These are phyloP conservation scores for Temnothorax nylanderi DNA, from an alignment of 1,140 invertebrate species.

Conservation along the genomic window DNA sequence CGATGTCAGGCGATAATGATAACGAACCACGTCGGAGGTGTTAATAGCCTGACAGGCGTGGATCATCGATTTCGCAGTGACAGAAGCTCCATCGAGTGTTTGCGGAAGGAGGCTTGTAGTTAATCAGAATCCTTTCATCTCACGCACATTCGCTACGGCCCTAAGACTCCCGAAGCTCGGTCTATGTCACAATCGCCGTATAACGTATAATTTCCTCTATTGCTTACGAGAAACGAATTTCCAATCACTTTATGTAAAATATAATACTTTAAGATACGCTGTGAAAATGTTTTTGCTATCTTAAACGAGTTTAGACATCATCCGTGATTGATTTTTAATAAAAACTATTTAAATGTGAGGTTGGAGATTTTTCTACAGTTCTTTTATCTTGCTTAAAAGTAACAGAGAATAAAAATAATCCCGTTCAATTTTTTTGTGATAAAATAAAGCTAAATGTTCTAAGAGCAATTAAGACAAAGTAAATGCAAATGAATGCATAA, in stretches of 20 bases:
- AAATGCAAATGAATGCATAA: background rate
- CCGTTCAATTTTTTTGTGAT: background rate
- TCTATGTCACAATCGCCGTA: background rate
- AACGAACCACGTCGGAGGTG: slow-evolving; percentile 69
- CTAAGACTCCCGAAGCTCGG: slow-evolving; percentile 8
- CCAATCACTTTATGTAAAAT: background rate
- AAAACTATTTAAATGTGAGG: background rate
- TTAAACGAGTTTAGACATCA: background rate
- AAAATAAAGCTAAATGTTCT: background rate
- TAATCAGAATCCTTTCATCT: slow-evolving; percentile 60
- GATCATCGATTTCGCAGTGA: slow-evolving; percentile 72
- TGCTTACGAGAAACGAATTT: background rate
- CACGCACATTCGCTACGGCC: background rate
- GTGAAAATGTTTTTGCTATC: background rate
- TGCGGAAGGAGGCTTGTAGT: slow-evolving; percentile 38
- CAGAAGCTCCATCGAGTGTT: slow-evolving; percentile 36
- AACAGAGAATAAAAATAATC: slow-evolving; percentile 9
- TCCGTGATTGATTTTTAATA: background rate
- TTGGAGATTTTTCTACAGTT: background rate
- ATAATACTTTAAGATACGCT: background rate
- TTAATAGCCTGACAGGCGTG: slow-evolving; percentile 74
- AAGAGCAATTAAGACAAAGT: background rate
- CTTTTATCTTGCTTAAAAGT: background rate
- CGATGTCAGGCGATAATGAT: slow-evolving; percentile 73
- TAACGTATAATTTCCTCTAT: background rate